Conservation (phyloP, 92 coral and sea anemone species). For the Zoanthus gigantus region DNA sequence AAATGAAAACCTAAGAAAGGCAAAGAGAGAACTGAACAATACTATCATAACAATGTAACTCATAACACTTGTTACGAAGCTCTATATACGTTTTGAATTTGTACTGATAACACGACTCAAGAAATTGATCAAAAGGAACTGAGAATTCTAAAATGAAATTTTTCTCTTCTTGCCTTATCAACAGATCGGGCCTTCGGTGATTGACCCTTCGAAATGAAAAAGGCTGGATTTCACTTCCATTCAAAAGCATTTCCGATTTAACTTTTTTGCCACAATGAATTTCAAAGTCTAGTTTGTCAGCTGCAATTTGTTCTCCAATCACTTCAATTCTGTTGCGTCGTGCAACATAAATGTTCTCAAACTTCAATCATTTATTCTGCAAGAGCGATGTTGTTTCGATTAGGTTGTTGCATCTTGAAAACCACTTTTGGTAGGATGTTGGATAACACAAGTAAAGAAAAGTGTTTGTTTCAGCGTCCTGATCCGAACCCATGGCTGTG, state of each 20-base stretch:
- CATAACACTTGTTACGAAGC: slow-evolving; percentile 1
- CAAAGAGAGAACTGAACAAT: too few relatives aligned
- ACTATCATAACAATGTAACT: not conserved
- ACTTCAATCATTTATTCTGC: not conserved
- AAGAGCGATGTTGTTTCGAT: not conserved
- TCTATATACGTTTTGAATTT: not conserved
- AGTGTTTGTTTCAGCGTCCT: too few relatives aligned
- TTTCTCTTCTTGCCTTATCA: too few relatives aligned
- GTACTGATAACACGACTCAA: not conserved
- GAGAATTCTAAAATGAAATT: not conserved
- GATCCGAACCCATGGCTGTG: too few relatives aligned
- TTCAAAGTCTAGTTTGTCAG: not conserved
- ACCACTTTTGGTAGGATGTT: not conserved
- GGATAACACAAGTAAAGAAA: not conserved
- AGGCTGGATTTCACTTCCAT: too few relatives aligned
- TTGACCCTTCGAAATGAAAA: too few relatives aligned
- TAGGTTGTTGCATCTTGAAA: not conserved
- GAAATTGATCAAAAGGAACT: not conserved
- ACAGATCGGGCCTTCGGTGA: too few relatives aligned
- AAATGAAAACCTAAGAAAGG: too few relatives aligned
- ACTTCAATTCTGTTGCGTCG: not conserved
- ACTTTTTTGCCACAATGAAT: too few relatives aligned
- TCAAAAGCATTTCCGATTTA: too few relatives aligned
- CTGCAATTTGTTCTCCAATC: not conserved
- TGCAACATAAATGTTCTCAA: not conserved